Base-by-base conservation (phyloP, 1,140 invertebrate genomes). In the Neomicropteryx cornuta region DNA sequence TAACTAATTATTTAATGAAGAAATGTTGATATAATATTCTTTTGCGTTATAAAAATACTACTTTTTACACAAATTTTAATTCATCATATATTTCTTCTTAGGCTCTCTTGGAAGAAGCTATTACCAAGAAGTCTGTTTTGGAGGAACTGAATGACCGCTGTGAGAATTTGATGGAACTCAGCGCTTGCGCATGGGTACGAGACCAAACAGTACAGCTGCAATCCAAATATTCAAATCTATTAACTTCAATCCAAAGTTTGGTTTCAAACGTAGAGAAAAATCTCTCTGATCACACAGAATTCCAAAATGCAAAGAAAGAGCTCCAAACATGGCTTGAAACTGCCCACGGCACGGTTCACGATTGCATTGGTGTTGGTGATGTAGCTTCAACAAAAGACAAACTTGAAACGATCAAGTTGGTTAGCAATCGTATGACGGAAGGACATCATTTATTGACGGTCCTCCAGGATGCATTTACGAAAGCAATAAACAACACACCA, bases 61-160 rank as follows among this genome's bases (percentile, higher is more conserved):
- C 32, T 28, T 28, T 11, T 31, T 21, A 33, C 21, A 18, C 16
- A 22, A 6, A 5, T 20, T 18, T 17, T 4, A 19, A 10, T 36
- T 30, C 45, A 32, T 45, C 39, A 16, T 8, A 27, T 27, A 27
- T 27, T n/a, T 41, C 48, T 50, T 53, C 55, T 28, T 44, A 75
- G 65, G 73, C 72, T 51, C 62, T 91, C 1, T 63, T 89, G 3
- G 70, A 78, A 16, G 84, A 91, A 62, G 80, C 87, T n/a, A 54
- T 79, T 22, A 68, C 71, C 30, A 76, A 87, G 37, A 89, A 90
- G 62, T 70, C 77, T 11, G 64, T 78, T 19, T 62, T 92, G 36
- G 87, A 91, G 68, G 80, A 85, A 51, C 58, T 93, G 4, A 88
- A 87, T 51, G 88, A 92, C 48, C 76, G 79, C 48, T 91, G 87